These are phyloP conservation scores for Excalfactoria chinensis DNA, from an alignment of 2,113 vertebrate species.

Conservation along the genomic window DNA sequence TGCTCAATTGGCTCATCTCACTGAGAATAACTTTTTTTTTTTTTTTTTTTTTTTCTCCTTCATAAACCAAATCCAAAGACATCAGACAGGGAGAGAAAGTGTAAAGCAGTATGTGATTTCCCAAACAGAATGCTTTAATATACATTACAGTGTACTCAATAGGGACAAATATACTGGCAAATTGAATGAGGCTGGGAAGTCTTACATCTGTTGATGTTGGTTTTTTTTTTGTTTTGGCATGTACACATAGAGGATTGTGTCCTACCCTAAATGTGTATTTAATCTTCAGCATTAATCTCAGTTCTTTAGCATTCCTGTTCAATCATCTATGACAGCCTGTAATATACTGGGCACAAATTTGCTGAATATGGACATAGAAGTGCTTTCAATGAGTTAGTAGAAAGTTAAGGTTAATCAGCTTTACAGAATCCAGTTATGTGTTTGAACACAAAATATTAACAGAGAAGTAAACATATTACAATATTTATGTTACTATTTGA, in stretches of 20 bases:
- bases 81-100: neutral
- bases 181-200: neutral
- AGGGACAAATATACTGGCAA: neutral
- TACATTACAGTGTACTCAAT: neutral
- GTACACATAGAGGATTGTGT: no score
- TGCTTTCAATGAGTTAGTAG: neutral
- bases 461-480: neutral
- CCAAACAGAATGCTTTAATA: neutral
- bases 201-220: neutral
- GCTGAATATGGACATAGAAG: neutral
- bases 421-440: neutral
- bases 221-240: neutral
- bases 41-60: neutral
- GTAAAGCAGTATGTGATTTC: neutral
- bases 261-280: neutral
- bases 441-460: neutral
- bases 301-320: neutral
- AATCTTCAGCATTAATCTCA: neutral
- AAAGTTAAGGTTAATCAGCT: neutral
- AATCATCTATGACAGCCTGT: neutral
- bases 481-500: neutral
- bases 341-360: neutral
- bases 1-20: neutral
- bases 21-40: neutral
- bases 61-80: neutral